Base-by-base conservation (phyloP, 2,113 vertebrate genomes). In the Saguinus midas region DNA sequence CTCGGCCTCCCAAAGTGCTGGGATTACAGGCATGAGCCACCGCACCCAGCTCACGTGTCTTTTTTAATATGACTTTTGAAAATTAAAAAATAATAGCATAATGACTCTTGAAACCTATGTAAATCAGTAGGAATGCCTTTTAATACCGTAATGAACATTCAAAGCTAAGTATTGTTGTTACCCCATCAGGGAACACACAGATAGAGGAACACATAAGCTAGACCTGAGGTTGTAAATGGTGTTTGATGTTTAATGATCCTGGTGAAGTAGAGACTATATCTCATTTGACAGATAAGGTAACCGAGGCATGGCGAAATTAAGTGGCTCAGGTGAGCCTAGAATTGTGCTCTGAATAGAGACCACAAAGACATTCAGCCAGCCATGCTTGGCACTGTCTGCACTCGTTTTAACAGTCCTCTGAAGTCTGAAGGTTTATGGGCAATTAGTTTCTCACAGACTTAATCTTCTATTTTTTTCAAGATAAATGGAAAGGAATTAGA, bases 401-500 rank as follows among this genome's bases (percentile, higher is more conserved):
- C 73, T 80, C 2, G 0, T 73, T 57, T 58, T 72, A 91, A 82
- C 9, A 14, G 45, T 82, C 64, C 43, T 96, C 55, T 76, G 82
- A 83, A 79, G 61, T 58, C 70, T 58, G 75, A 95, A 95, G 72
- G 91, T 61, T 96, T 94, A 78, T 68, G 58, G 93, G 76, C 93
- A 78, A 87, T 73, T 79, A 87, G 45, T 35, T 87, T 95, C 87
- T 96, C 76, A 81, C 13, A 78, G 79, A 85, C 17, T 95, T 96
- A 94, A 93, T 92, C 83, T 97, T 96, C 87, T 70, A 97, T 96
- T 95, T 97, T 91, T 96, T 94, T 93, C 43, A 96, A 87, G 61
- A 97, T 83, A 93, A 96, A 92, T 91, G 82, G 21, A 91, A 84
- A 96, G 45, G 64, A 90, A 87, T 90, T 50, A 94, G 64, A 75